Evolutionary conservation across 2,797 vertebrate species (phyloP).

Genomic region (Tenualosa thibaudeaui): DNA sequence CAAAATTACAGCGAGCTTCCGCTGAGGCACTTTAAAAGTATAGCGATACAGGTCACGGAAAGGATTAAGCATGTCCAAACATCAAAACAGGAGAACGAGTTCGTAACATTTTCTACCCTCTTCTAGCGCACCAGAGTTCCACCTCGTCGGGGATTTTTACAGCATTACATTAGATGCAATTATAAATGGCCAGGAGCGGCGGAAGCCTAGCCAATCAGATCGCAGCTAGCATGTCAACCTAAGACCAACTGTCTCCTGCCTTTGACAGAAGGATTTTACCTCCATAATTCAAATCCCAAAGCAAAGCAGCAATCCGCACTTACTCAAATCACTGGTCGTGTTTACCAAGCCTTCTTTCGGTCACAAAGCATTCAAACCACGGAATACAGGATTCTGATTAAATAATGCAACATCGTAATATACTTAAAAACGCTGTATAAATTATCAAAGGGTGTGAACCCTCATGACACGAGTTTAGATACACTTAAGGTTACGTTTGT

Average conservation of each 20-base stretch:
- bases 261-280: slow-evolving; percentile 99
- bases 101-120: slow-evolving; percentile 10
- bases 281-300: slow-evolving; percentile 99
- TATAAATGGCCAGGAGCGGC: slow-evolving; percentile 97
- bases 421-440: not conserved
- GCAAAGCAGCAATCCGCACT: slow-evolving; percentile 87
- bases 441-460: slow-evolving; percentile 23
- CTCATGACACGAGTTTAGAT: slow-evolving; percentile 2
- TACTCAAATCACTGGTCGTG: slow-evolving; percentile 78
- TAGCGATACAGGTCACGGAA: not conserved
- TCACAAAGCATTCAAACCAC: slow-evolving; percentile 3
- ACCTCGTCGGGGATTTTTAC: slow-evolving; percentile 89
- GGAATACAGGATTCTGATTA: slow-evolving; percentile 1
- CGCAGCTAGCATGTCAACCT: slow-evolving; percentile 97
- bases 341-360: slow-evolving; percentile 66
- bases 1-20: not conserved
- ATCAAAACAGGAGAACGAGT: slow-evolving; percentile 16
- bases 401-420: slow-evolving; percentile 18
- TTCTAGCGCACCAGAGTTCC: slow-evolving; percentile 29
- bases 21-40: not conserved
- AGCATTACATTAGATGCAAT: slow-evolving; percentile 97
- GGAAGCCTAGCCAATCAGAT: slow-evolving; percentile 97
- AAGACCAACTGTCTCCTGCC: slow-evolving; percentile 99
- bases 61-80: slow-evolving; percentile 16
- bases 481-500: not conserved